phyloP scores from a whole-genome alignment of 2,113 vertebrate species.

The Lamprotornis superbus region DNA sequence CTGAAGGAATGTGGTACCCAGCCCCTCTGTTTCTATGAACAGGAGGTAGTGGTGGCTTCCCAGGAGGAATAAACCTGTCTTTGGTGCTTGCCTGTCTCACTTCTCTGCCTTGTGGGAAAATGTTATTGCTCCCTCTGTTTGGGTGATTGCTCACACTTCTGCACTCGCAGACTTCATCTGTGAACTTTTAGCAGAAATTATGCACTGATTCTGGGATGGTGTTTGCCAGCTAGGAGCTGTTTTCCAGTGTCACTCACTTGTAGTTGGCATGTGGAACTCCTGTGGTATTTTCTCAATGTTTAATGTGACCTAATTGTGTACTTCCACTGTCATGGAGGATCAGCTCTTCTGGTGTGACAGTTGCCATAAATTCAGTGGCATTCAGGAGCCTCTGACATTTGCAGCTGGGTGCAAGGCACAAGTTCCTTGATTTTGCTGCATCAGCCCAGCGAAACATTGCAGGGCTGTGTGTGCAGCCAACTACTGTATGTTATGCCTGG shows the following conservation, averaged over 20 bases:
- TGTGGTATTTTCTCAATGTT: not conserved
- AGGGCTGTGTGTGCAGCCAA: not conserved
- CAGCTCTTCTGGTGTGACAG: not conserved
- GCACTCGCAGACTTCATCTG: accelerated
- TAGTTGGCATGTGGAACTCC: not conserved
- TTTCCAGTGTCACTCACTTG: not conserved
- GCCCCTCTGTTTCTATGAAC: accelerated
- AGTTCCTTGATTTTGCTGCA: not conserved
- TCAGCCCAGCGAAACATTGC: not conserved
- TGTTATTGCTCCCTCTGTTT: not conserved
- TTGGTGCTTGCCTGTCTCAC: not conserved
- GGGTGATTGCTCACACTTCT: not conserved
- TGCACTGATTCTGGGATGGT: accelerated
- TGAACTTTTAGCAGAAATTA: not conserved
- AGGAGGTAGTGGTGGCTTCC: accelerated
- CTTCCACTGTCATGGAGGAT: conserved; percentile 11
- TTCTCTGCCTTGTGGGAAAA: not conserved
- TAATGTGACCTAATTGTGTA: conserved; percentile 39
- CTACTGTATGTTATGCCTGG: not conserved
- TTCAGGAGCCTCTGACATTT: not conserved
- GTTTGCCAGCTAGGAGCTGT: not conserved
- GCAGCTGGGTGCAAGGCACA: not conserved
- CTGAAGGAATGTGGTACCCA: not conserved
- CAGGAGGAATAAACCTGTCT: not conserved
- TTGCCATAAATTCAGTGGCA: not conserved